Percentiles rank a stretch among this genome's conserved stretches.
Conservation (phyloP, 1,140 invertebrate genomes). For the Lasaia peninsularis region DNA sequence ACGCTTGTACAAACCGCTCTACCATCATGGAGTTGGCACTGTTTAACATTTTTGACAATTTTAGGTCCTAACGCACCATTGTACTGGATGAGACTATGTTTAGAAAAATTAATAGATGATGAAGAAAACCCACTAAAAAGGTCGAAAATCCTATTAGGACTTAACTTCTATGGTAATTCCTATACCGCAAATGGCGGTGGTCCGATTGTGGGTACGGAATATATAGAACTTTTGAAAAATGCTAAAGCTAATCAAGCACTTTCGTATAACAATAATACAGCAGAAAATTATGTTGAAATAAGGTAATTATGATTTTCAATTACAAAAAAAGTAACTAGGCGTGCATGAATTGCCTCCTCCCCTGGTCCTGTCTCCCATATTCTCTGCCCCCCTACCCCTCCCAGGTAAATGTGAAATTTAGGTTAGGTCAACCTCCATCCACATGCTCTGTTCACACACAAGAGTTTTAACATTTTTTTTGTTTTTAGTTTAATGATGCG, state of each 20-base stretch:
- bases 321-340: too few species aligned
- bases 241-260: conserved; percentile 83
- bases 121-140: conserved; percentile 78
- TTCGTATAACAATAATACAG: conserved; percentile 86
- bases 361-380: too few species aligned
- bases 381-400: too few species aligned
- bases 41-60: conserved; percentile 25
- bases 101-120: conserved; percentile 84
- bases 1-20: too few species aligned
- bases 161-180: conserved; percentile 97
- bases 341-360: too few species aligned
- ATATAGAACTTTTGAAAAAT: conserved; percentile 83
- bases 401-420: too few species aligned
- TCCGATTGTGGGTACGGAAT: conserved; percentile 88
- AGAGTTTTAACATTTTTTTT: too few species aligned
- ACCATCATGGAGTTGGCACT: too few species aligned
- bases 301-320: conserved; percentile 80
- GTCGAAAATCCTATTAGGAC: conserved; percentile 89
- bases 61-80: conserved; percentile 91
- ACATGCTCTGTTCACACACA: too few species aligned
- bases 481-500: too few species aligned
- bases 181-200: conserved; percentile 87
- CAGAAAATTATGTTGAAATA: conserved; percentile 92
- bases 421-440: too few species aligned
- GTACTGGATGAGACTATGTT: conserved; percentile 88